phyloP scores from a whole-genome alignment of 1,140 invertebrate genomes.

The Brachionus calyciflorus region DNA sequence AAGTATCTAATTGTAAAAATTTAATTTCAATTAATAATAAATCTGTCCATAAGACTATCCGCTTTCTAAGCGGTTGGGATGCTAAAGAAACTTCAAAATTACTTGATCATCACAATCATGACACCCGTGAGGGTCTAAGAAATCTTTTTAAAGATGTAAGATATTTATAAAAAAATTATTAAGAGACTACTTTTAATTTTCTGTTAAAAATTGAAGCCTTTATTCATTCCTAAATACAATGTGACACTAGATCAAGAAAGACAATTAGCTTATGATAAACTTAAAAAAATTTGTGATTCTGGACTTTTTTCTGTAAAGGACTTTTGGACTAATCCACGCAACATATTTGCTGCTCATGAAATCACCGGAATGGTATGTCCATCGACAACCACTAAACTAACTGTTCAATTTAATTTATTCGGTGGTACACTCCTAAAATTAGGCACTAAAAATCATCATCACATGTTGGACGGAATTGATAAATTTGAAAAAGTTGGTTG shows the following conservation, averaged over 20 bases:
- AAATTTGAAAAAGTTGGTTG: conserved; percentile 56
- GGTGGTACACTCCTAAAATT: conserved; percentile 58
- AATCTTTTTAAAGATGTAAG: conserved; percentile 51
- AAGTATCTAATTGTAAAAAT: not conserved
- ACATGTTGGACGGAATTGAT: conserved; percentile 51
- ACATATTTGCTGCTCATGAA: conserved; percentile 58
- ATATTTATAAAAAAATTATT: conserved; percentile 47
- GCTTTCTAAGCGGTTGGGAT: conserved; percentile 6
- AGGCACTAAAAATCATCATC: conserved; percentile 55
- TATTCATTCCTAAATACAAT: conserved; percentile 51
- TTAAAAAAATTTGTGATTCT: conserved; percentile 54
- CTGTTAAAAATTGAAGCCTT: not conserved
- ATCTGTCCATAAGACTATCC: no score
- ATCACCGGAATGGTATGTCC: conserved; percentile 56
- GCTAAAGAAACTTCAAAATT: conserved; percentile 49
- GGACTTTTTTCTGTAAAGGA: conserved; percentile 57
- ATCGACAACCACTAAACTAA: conserved; percentile 59
- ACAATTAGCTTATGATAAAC: conserved; percentile 53
- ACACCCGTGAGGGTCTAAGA: conserved; percentile 53
- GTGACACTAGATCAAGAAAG: conserved; percentile 55
- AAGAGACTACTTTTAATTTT: not conserved
- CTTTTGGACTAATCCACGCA: conserved; percentile 54
- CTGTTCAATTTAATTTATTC: conserved; percentile 60
- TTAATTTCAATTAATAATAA: not conserved
- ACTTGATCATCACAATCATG: conserved; percentile 58